Evolutionary conservation across 1,140 invertebrate species (phyloP), one percentile per base, ranked within the genome.

Genomic region (Pectinophora gossypiella): DNA sequence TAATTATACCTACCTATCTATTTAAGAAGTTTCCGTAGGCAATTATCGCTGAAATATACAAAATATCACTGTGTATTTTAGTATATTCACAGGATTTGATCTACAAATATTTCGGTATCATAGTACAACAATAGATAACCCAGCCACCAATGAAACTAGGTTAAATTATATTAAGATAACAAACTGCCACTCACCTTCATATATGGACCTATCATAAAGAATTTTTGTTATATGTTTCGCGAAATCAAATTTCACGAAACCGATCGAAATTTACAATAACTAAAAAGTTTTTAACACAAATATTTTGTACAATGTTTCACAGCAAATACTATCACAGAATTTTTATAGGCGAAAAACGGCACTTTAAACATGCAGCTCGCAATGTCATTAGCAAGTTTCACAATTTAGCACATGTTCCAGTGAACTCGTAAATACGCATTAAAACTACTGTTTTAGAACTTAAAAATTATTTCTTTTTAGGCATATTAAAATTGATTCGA

Each of bases 201-300:
- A 83, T 86, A 81, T 82, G 80, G 83, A 77, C 83, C 83, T 86
- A 86, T 84, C 83, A 86, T 86, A 86, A 84, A 86, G 83, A 85
- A 69, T 58, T 68, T 74, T 79, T 77, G 51, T 73, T 50, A 51
- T 68, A 59, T 63, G 80, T 70, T 80, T 74, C 80, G 80, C 76
- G 80, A 84, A 86, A 82, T 72, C 23, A 55, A 61, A 77, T 76
- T 80, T 76, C 76, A 81, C n/a, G n/a, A n/a, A n/a, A n/a, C n/a
- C n/a, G n/a, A n/a, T n/a, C n/a, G n/a, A n/a, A 84, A 84, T 72
- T 56, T 53, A 21, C 54, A 55, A 57, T 50, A 19, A 51, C 49
- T 48, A 52, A 56, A 70, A 56, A 61, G 61, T 48, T n/a, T n/a
- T n/a, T 61, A 64, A 68, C 53, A 69, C 66, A 69, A 62, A 48